Evolutionary conservation across 2,888 invertebrate species (phyloP), one percentile per base, ranked within the genome.

Genomic region (Ophonus ardosiacus): DNA sequence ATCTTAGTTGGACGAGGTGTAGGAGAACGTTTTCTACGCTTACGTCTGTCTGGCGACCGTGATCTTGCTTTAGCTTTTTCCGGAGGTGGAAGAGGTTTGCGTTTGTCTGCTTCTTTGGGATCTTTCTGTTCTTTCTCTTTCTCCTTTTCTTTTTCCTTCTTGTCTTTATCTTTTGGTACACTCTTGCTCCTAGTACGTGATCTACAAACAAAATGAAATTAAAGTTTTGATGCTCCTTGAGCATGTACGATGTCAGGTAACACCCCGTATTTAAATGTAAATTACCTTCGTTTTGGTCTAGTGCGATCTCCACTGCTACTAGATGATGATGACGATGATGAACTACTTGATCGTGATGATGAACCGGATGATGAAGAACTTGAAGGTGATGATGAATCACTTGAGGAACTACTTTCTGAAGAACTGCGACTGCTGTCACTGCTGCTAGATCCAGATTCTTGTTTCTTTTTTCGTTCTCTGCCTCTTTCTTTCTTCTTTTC

Each of bases 1-100:
- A 99, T 98, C 89, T 98, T 96, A 0, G 96, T 96, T 0, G 98
- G 98, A 59, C 97, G 94, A 0, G 98, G 98, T 0, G 97, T 96
- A 0, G 98, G 97, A 0, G 98, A 97, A 56, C 97, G 95, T 89
- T 97, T 96, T 8, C 97, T 94, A 0, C 95, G 93, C 88, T 94
- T 94, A 80, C 94, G 92, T 86, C 95, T 93, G 81, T 95, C 94
- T 24, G 95, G 91, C 1, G 94, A 93, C 38, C 95, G 93, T 13
- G 94, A 94, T 87, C 94, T 94, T 78, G 57, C 88, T 91, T 91
- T 57, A 90, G 90, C 85, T 91, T 91, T 31, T 90, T 85, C 85
- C 90, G 3, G 88, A 81, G n/a, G 89, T 87, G 10, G 90, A 87
- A 87, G 65, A 17, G 51, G 83, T 79, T 81, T 81, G 31, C 74